These are phyloP conservation scores for Morpho deidamia DNA, from an alignment of 2,888 invertebrate genomes.

Conservation along the genomic window DNA sequence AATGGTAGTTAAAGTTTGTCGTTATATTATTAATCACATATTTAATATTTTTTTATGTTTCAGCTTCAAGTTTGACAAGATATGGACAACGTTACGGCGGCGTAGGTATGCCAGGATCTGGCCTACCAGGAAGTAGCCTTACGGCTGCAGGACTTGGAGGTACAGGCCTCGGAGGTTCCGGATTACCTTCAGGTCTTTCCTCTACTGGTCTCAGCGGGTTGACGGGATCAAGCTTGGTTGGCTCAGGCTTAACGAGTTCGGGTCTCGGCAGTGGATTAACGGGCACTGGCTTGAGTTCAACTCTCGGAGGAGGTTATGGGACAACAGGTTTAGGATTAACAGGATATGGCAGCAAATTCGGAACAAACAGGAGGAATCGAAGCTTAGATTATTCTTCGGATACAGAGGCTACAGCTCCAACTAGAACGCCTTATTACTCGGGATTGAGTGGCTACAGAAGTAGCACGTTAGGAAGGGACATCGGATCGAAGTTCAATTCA, in stretches of 20 bases:
- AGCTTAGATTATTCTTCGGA: conserved; percentile 96
- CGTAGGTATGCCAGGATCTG: conserved; percentile 47
- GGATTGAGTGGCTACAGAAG: conserved; percentile 71
- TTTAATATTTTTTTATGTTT: conserved; percentile 9
- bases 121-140: conserved; percentile 48
- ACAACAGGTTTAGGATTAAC: conserved; percentile 61
- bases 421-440: conserved; percentile 86
- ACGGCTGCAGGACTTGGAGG: conserved; percentile 39
- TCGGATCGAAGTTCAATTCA: conserved; percentile 85
- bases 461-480: conserved; percentile 76
- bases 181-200: conserved; percentile 64
- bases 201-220: conserved; percentile 66
- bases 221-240: conserved; percentile 64
- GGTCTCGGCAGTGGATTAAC: conserved; percentile 58
- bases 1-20: neutral
- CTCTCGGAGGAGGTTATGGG: conserved; percentile 59
- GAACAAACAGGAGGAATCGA: conserved; percentile 85
- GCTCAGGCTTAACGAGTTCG: conserved; percentile 57
- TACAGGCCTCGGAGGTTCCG: conserved; percentile 46
- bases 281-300: conserved; percentile 57
- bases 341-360: conserved; percentile 71
- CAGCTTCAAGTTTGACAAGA: conserved; percentile 78
- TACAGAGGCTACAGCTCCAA: conserved; percentile 94
- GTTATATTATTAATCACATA: neutral
- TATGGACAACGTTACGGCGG: conserved; percentile 81